Percentiles rank a stretch among this genome's conserved stretches.
Conservation (phyloP, 2,797 vertebrate species). For the Chrosomus eos region DNA sequence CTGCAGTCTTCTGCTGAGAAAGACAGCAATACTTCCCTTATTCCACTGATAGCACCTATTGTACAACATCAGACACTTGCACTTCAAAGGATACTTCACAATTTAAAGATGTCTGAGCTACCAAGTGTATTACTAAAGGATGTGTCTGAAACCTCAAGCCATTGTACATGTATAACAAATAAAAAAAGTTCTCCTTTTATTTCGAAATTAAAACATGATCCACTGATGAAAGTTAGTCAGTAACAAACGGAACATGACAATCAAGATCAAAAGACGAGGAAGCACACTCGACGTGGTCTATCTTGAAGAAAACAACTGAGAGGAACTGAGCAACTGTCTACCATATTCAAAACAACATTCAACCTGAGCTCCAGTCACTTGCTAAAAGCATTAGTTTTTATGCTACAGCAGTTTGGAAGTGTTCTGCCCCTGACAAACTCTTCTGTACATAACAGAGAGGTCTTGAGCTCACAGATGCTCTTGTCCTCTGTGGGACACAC, state of each 20-base stretch:
- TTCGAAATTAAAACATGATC: constrained; percentile 5
- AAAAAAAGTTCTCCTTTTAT: not conserved
- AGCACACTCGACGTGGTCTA: not conserved
- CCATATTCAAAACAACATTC: not conserved
- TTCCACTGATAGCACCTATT: constrained; percentile 39
- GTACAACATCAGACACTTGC: constrained; percentile 22
- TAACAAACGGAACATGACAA: constrained; percentile 11
- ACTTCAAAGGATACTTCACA: constrained; percentile 40
- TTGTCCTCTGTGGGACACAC: constrained; percentile 2
- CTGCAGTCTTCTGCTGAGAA: constrained; percentile 16
- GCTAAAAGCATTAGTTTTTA: constrained; percentile 37
- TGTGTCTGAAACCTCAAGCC: constrained; percentile 2
- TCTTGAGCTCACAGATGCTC: constrained; percentile 23
- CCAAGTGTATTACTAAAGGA: constrained; percentile 41
- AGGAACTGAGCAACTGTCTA: constrained; percentile 10
- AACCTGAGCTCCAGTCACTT: constrained; percentile 11
- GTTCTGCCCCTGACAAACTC: constrained; percentile 17
- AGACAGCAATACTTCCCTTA: constrained; percentile 43
- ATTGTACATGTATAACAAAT: constrained; percentile 11
- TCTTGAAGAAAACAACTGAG: not conserved
- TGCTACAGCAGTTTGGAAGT: not conserved
- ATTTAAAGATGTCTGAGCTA: constrained; percentile 38
- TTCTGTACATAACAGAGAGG: not conserved
- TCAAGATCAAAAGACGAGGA: constrained; percentile 24
- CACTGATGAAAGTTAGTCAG: constrained; percentile 23